Evolutionary conservation across 2,888 invertebrate species (phyloP).

Genomic region (Stratiomys singularior): DNA sequence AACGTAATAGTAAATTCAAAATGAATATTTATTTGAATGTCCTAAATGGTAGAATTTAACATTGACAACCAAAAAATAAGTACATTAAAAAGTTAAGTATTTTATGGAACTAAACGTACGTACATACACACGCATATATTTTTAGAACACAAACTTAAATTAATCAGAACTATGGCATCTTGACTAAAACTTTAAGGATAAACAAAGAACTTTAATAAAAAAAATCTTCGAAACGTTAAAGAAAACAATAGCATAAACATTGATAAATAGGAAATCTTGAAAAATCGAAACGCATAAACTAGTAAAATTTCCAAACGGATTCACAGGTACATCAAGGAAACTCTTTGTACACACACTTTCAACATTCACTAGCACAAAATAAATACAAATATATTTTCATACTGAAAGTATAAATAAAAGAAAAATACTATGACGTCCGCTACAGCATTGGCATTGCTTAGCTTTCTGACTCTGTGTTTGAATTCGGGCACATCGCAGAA

Average conservation of each 20-base stretch:
- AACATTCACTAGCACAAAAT: background rate
- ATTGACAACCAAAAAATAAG: background rate
- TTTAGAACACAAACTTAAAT: conserved; percentile 31
- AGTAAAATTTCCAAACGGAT: background rate
- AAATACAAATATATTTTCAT: conserved; percentile 17
- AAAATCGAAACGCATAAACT: background rate
- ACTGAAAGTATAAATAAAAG: conserved; percentile 18
- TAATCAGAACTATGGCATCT: conserved; percentile 30
- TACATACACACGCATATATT: conserved; percentile 18
- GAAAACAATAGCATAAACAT: conserved; percentile 17
- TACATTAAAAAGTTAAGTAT: background rate
- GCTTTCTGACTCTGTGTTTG: conserved; percentile 46
- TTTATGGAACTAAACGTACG: background rate
- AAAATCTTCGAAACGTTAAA: background rate
- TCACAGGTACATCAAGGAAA: background rate
- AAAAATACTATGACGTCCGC: conserved; percentile 51
- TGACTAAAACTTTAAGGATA: conserved; percentile 10
- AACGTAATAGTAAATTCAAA: background rate
- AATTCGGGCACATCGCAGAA: conserved; percentile 50
- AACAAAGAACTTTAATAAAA: background rate
- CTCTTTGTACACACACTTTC: background rate
- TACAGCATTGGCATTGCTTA: conserved; percentile 40
- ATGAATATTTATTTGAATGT: conserved; percentile 19
- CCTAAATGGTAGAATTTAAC: background rate
- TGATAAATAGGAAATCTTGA: background rate